Evolutionary conservation across 2,888 invertebrate genomes (phyloP), one percentile per base, ranked within the genome.

Genomic region (Acrocera orbiculus): DNA sequence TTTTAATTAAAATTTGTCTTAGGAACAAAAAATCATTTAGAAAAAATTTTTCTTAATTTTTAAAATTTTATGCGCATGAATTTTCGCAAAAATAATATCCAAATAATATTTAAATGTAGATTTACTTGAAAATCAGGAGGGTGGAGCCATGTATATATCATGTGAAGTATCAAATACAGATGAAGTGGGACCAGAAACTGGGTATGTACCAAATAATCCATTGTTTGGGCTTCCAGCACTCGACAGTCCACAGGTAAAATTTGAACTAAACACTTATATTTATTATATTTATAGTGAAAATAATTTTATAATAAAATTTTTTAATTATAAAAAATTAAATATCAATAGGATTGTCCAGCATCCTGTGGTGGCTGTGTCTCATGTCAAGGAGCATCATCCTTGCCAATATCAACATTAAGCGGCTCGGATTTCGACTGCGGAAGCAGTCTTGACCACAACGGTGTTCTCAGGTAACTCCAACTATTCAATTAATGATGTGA

Each of bases 101-200:
- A n/a, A n/a, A n/a, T n/a, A n/a, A n/a, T n/a, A n/a, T n/a, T n/a
- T n/a, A n/a, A n/a, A n/a, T n/a, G n/a, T n/a, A 58, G 58, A 58
- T 58, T 58, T 58, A 53, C 56, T 58, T 54, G 59, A 57, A 56
- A 57, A 57, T 52, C 56, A 57, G 54, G 60, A 59, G 58, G 61
- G 61, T 60, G 61, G 60, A 61, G 61, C 60, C 35, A 61, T 61
- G 61, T 60, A 60, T 54, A 60, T 61, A 56, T 56, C 60, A 53
- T 60, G 61, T 52, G 60, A 58, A 53, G 61, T 58, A 53, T 54
- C 60, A 52, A 59, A 58, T 50, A 57, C 56, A 46, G 53, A 54
- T 56, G 53, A 58, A 51, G 54, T 58, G 57, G 60, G 61, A 52
- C 55, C 59, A 46, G 61, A 60, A 51, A 56, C 60, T 48, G 61